phyloP scores from a whole-genome alignment of 2,888 invertebrate genomes.

The Cantharis rustica region DNA sequence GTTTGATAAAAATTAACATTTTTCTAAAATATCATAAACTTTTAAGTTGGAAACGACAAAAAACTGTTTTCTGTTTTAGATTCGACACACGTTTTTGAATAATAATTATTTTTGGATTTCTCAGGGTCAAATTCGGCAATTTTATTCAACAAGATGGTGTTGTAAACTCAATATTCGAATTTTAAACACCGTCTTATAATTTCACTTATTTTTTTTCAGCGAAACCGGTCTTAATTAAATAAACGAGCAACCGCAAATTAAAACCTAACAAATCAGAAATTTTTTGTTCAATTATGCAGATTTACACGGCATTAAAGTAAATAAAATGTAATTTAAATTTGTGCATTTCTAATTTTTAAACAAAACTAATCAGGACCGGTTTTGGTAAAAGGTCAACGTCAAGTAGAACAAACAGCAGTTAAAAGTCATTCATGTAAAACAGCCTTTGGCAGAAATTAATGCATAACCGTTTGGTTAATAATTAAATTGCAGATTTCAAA shows the following conservation, averaged over 20 bases:
- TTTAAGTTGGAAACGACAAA: neutral
- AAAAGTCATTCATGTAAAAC: neutral
- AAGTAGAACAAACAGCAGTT: neutral
- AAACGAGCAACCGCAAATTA: neutral
- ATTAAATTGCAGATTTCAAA: neutral
- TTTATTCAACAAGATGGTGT: neutral
- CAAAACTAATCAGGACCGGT: neutral
- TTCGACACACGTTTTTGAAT: neutral
- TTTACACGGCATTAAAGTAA: neutral
- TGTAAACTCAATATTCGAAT: neutral
- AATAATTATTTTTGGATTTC: neutral
- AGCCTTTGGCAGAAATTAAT: neutral
- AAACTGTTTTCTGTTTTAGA: neutral
- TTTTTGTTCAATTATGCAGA: neutral
- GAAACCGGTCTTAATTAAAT: neutral
- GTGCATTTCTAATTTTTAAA: neutral
- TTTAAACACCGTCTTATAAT: neutral
- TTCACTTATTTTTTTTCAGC: neutral
- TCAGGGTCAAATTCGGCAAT: neutral
- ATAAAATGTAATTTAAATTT: neutral
- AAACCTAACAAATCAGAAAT: neutral
- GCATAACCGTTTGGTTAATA: neutral
- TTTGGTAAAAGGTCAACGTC: neutral
- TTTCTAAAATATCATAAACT: neutral
- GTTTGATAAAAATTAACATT: neutral